Evolutionary conservation across 2,888 invertebrate genomes (phyloP).

Genomic region (Cryptus viduatorius): DNA sequence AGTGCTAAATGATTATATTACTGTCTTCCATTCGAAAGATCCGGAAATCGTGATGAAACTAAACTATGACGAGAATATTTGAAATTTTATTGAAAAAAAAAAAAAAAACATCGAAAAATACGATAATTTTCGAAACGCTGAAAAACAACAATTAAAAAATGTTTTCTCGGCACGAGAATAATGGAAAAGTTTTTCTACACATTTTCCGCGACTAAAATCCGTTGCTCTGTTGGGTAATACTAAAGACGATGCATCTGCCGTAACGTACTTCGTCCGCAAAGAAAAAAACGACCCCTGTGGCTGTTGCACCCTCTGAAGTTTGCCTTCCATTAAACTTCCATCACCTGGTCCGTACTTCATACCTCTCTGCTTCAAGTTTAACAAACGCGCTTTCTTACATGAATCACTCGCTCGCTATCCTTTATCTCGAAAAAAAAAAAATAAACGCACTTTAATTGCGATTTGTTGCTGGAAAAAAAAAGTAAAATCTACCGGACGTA

Average conservation of each 20-base stretch:
- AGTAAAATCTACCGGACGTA: neutral
- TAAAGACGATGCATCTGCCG: neutral
- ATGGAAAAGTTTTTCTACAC: neutral
- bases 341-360: neutral
- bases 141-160: neutral
- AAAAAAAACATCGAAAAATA: neutral
- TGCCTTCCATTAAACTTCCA: neutral
- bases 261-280: neutral
- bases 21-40: neutral
- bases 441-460: neutral
- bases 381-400: neutral
- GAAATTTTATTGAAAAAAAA: too few relatives aligned
- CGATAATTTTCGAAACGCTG: neutral
- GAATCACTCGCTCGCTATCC: too few relatives aligned
- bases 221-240: neutral
- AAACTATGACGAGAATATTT: neutral
- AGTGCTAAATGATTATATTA: constrained; percentile 4
- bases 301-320: constrained; percentile 3
- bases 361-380: neutral
- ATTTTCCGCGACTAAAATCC: neutral
- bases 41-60: neutral
- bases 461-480: neutral
- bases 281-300: neutral
- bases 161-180: neutral
- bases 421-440: neutral